Percentiles rank a stretch among this genome's conserved stretches.
These are phyloP conservation scores for Microchirus variegatus DNA, from an alignment of 2,797 vertebrate species.

Conservation along the genomic window DNA sequence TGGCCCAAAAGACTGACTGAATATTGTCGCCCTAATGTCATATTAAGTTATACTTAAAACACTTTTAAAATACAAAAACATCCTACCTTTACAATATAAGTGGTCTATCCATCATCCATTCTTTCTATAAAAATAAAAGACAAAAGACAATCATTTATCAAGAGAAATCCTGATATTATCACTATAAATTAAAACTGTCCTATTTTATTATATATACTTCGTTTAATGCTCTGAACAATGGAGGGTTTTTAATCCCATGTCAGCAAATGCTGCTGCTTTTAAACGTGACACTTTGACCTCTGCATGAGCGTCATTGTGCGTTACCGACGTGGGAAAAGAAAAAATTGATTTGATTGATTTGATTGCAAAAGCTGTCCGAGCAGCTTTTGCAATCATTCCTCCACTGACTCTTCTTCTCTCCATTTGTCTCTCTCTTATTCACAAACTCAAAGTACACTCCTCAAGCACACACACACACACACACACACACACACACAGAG, in stretches of 20 bases:
- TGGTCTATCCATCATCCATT: too few relatives aligned
- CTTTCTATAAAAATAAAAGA: too few relatives aligned
- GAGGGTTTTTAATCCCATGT: neutral
- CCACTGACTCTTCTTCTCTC: conserved; percentile 22
- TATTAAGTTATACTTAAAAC: too few relatives aligned
- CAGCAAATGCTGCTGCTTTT: neutral
- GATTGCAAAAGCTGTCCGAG: too few relatives aligned
- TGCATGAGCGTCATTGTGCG: neutral
- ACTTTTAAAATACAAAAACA: too few relatives aligned
- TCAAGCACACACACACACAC: conserved; percentile 14
- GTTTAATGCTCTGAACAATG: neutral
- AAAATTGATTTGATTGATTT: too few relatives aligned
- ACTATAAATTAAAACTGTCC: neutral
- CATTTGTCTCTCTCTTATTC: conserved; percentile 35
- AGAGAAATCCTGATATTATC: too few relatives aligned
- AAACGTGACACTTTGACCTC: neutral
- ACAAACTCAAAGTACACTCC: conserved; percentile 37
- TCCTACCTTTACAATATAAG: too few relatives aligned
- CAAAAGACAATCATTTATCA: too few relatives aligned
- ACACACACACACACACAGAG: conserved; percentile 35
- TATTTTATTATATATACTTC: neutral
- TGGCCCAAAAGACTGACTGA: too few relatives aligned
- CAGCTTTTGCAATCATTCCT: conserved; percentile 30
- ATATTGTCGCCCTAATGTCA: too few relatives aligned
- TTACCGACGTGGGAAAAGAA: neutral